These are phyloP conservation scores for Caenorhabditis japonica DNA, from an alignment of 2,888 invertebrate genomes.

Conservation along the genomic window DNA sequence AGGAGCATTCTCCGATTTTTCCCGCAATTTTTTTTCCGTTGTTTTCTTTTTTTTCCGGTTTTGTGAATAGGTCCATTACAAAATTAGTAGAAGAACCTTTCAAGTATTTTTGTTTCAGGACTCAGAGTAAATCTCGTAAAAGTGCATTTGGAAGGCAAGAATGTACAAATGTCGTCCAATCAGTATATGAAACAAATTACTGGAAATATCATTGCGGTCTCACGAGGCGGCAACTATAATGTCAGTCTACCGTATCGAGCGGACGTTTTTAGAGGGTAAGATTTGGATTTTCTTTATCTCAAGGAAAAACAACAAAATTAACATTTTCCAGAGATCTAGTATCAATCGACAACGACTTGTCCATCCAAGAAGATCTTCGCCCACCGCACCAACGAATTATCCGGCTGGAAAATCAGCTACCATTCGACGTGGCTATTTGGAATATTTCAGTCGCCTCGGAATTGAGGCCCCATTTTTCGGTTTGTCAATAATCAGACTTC, in stretches of 20 bases:
- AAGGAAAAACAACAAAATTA: not conserved
- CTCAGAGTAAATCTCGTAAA: constrained; percentile 67
- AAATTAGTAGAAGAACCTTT: not conserved
- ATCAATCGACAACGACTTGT: constrained; percentile 58
- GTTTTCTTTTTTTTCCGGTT: no score
- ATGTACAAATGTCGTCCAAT: constrained; percentile 20
- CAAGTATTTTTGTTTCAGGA: constrained; percentile 44
- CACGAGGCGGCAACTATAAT: constrained; percentile 79
- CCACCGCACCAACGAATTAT: constrained; percentile 58
- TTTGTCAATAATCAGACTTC: constrained; percentile 12
- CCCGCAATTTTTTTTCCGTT: no score
- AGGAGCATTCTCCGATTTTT: no score
- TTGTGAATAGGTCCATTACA: no score
- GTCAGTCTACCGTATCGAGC: constrained; percentile 83
- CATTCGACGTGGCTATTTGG: constrained; percentile 84
- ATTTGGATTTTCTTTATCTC: not conserved
- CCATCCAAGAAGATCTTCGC: constrained; percentile 55
- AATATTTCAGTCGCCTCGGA: constrained; percentile 83
- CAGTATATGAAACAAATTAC: constrained; percentile 46
- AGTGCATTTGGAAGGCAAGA: constrained; percentile 65
- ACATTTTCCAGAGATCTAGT: constrained; percentile 45
- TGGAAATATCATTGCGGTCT: constrained; percentile 80
- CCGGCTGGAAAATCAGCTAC: constrained; percentile 84
- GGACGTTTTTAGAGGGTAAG: constrained; percentile 79
- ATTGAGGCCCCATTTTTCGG: constrained; percentile 77